These are phyloP conservation scores for Chiloscyllium plagiosum DNA, from an alignment of 2,113 vertebrate genomes.

Conservation along the genomic window DNA sequence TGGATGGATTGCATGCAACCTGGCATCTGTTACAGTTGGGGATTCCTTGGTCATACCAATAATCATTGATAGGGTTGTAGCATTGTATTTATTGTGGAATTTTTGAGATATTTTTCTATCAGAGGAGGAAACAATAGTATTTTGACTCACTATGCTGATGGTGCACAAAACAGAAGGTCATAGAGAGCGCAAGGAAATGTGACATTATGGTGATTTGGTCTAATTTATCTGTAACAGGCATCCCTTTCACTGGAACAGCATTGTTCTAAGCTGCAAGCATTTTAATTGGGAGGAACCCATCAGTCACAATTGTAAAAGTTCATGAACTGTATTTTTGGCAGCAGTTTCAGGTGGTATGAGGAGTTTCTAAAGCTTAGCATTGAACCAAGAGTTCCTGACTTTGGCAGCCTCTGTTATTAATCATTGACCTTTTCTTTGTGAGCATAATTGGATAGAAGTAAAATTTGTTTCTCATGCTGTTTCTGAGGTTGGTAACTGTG, in stretches of 20 bases:
- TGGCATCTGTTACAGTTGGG: neutral
- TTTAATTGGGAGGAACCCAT: neutral
- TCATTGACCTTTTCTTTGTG: neutral
- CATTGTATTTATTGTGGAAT: neutral
- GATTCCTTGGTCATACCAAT: neutral
- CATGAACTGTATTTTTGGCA: constrained; percentile 11
- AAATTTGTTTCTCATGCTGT: constrained; percentile 6
- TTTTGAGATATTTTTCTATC: neutral
- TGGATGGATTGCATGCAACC: neutral
- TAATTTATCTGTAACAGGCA: neutral
- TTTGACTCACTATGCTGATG: neutral
- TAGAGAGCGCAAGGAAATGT: neutral
- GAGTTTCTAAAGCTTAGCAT: neutral
- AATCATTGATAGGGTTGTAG: neutral
- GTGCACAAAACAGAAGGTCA: neutral
- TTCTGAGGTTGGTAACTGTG: neutral
- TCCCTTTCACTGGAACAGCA: neutral
- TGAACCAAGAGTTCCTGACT: neutral
- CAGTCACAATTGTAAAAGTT: constrained; percentile 11
- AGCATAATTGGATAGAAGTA: neutral
- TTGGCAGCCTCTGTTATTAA: neutral
- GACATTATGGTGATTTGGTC: neutral
- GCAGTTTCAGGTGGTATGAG: neutral
- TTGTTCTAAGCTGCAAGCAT: neutral
- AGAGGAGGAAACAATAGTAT: neutral